Conservation (phyloP, 2,113 vertebrate genomes). For the Limnothrissa miodon region DNA sequence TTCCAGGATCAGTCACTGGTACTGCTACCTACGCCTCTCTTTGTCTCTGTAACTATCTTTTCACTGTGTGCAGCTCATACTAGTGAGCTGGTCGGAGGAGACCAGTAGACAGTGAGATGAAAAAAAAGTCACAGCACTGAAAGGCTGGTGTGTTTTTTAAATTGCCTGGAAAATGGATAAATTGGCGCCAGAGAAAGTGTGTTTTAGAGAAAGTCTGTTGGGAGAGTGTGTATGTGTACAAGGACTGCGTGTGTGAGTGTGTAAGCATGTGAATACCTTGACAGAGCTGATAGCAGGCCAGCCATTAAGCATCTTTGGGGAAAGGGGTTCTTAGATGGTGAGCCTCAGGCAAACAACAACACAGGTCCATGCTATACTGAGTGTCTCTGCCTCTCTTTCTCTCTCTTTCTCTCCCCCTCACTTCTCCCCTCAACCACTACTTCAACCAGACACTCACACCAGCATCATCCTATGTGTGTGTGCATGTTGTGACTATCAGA, state of each 20-base stretch:
- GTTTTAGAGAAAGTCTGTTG: too few relatives aligned
- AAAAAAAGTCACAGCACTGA: constrained; percentile 9
- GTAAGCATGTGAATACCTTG: not conserved
- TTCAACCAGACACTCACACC: not conserved
- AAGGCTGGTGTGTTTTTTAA: constrained; percentile 11
- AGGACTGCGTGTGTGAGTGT: not conserved
- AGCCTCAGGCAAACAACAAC: not conserved
- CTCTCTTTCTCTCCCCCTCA: too few relatives aligned
- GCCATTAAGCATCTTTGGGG: not conserved
- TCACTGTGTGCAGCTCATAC: not conserved
- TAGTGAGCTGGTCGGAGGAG: not conserved
- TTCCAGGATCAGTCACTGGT: not conserved
- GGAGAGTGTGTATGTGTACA: not conserved
- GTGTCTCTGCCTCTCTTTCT: not conserved
- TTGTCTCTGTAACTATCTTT: not conserved
- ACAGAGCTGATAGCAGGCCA: not conserved
- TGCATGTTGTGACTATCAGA: too few relatives aligned
- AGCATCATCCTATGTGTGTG: not conserved
- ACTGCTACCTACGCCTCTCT: not conserved
- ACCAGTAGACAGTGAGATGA: not conserved
- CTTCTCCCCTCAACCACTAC: too few relatives aligned
- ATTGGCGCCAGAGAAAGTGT: not conserved
- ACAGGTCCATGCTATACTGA: not conserved
- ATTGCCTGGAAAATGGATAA: constrained; percentile 26
- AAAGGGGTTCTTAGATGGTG: not conserved